Conservation (phyloP, 2,113 vertebrate species). For the Hipposideros armiger region DNA sequence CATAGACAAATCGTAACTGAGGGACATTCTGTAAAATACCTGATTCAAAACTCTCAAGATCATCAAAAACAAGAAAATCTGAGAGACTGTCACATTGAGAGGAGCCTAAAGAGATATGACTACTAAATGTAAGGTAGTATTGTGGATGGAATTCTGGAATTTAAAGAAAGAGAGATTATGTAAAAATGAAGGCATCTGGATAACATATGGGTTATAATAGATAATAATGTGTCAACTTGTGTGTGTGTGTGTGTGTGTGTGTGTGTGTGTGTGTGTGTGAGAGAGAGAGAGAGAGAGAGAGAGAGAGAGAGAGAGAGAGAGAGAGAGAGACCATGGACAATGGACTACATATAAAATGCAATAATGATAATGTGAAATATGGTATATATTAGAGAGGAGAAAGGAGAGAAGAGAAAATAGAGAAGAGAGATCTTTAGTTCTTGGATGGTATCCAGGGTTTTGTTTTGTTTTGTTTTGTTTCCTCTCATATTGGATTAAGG, state of each 20-base stretch:
- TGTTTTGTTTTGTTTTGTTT: not conserved
- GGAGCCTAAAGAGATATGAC: not conserved
- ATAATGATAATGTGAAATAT: not conserved
- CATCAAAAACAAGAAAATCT: not conserved
- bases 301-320: too few relatives aligned
- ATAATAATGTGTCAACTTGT: not conserved
- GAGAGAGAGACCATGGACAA: not conserved
- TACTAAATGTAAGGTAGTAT: not conserved
- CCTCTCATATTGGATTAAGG: constrained; percentile 28
- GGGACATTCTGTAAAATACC: not conserved
- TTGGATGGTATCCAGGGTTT: not conserved
- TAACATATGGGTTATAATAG: not conserved
- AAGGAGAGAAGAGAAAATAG: not conserved
- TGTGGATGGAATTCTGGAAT: not conserved
- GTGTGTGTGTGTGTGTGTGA: too few relatives aligned
- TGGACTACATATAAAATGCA: not conserved
- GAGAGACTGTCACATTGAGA: not conserved
- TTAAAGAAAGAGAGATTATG: not conserved
- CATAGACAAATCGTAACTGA: not conserved
- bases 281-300: too few relatives aligned
- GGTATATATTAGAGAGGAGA: not conserved
- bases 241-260: not conserved
- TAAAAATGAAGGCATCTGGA: not conserved
- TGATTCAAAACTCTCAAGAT: not conserved
- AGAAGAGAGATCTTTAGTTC: not conserved